Evolutionary conservation across 2,888 invertebrate species (phyloP), one percentile per base, ranked within the genome.

Genomic region (Syrista parreyssii): DNA sequence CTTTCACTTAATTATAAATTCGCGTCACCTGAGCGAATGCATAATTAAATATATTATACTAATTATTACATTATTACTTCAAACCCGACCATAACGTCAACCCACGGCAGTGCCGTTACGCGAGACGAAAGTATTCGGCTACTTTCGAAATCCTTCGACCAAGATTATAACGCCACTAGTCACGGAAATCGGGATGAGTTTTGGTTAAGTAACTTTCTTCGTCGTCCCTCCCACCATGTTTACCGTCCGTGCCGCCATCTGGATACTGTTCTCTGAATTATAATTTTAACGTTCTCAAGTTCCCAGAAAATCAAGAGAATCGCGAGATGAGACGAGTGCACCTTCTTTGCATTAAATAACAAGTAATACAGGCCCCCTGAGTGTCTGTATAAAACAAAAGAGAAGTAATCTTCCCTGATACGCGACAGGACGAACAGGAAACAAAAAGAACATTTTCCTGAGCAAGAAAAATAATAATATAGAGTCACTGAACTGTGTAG

Each of bases 1-100:
- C 88, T 88, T 88, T 87, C 84, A 86, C 85, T 88, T 87, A 88
- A 87, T 86, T 84, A 84, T 88, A 87, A 79, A 84, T 84, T 82
- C 83, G 83, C 85, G 82, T 76, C 82, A 82, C 81, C 78, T 81
- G 80, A 12, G 71, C 72, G 76, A 74, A 76, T 79, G 78, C 74
- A 75, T 79, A 83, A 82, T 88, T 87, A 85, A 88, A 85, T 83
- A 88, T 84, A 86, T 79, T 76, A 82, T 82, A 84, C 82, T 82
- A 76, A 82, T 81, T 76, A 79, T 82, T 82, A 86, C 77, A 80
- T 79, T 82, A 80, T 81, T 79, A 84, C 79, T 76, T 78, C 68
- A 74, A 76, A 79, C 79, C 82, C 79, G 76, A 78, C 31, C 77
- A 34, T 15, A 78, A 79, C 76, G 78, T 72, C 77, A 77, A 76